Evolutionary conservation across 2,113 vertebrate species (phyloP).

Genomic region (Neoarius graeffei): DNA sequence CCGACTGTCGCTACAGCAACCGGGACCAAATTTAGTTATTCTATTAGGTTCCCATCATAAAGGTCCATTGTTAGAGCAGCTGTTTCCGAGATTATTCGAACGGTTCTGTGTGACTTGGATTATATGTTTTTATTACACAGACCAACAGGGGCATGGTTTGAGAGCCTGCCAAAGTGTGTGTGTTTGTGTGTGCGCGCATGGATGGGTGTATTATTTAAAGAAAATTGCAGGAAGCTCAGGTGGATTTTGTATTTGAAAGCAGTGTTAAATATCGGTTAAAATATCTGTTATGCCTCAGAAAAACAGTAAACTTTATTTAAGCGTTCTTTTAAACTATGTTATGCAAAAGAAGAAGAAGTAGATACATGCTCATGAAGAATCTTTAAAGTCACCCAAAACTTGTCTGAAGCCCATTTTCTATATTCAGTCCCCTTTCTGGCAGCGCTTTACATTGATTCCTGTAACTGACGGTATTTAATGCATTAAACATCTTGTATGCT

Average conservation of each 20-base stretch:
- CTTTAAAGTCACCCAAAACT: neutral
- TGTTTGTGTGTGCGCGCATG: neutral
- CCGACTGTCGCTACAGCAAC: slow-evolving; percentile 46
- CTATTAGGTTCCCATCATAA: slow-evolving; percentile 25
- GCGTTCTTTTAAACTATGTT: slow-evolving; percentile 6
- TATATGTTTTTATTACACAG: slow-evolving; percentile 4
- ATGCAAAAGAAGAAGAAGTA: neutral
- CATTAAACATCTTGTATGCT: neutral
- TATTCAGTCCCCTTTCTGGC: neutral
- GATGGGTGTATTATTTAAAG: neutral
- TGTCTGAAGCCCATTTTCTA: neutral
- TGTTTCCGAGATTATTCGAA: slow-evolving; percentile 1
- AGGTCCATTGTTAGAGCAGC: neutral
- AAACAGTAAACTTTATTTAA: neutral
- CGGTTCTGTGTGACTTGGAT: neutral
- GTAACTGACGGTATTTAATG: too few species aligned
- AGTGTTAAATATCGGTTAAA: slow-evolving; percentile 8
- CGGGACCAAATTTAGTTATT: slow-evolving; percentile 38
- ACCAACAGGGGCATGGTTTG: neutral
- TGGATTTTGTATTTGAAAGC: slow-evolving; percentile 34
- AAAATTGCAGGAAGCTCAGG: slow-evolving; percentile 23
- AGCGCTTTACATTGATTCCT: too few species aligned
- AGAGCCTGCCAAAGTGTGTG: neutral
- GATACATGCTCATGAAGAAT: neutral
- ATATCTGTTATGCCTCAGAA: slow-evolving; percentile 18